These are phyloP conservation scores for Byasa hedistus DNA, from an alignment of 2,888 invertebrate genomes.

Conservation along the genomic window DNA sequence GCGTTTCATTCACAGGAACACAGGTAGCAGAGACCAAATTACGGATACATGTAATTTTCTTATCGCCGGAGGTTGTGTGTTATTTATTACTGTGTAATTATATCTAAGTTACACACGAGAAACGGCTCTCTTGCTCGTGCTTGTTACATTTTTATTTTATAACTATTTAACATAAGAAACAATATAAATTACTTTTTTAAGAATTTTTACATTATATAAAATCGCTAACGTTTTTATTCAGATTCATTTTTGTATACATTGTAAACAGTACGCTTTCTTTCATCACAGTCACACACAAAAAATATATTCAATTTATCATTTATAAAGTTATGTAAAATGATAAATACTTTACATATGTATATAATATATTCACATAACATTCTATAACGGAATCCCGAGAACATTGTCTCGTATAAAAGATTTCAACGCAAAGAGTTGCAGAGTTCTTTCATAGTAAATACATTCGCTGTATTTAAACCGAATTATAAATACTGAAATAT, in stretches of 20 bases:
- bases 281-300: too few species aligned
- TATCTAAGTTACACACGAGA: slow-evolving; percentile 26
- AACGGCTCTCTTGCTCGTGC: background rate
- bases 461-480: too few species aligned
- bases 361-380: background rate
- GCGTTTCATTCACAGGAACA: slow-evolving; percentile 53
- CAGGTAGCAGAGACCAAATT: slow-evolving; percentile 71
- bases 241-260: too few species aligned
- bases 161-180: background rate
- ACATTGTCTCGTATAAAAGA: slow-evolving; percentile 13
- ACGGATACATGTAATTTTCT: slow-evolving; percentile 64
- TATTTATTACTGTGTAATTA: slow-evolving; percentile 42
- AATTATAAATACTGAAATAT: too few species aligned
- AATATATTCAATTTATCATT: too few species aligned
- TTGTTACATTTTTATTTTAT: slow-evolving; percentile 3
- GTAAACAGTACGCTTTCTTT: too few species aligned
- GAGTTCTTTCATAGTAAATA: background rate
- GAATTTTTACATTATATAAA: too few species aligned
- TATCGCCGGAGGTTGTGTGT: slow-evolving; percentile 45
- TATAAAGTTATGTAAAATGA: background rate
- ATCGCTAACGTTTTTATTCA: too few species aligned
- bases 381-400: background rate
- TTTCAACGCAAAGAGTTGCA: slow-evolving; percentile 12
- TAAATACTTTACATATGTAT: background rate
- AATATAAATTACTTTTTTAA: too few species aligned